A percentile compares a stretch with the other conserved stretches of the same genome.
Evolutionary conservation across 2,888 invertebrate genomes (phyloP).

Genomic region (Dasysyrphus tricinctus): DNA sequence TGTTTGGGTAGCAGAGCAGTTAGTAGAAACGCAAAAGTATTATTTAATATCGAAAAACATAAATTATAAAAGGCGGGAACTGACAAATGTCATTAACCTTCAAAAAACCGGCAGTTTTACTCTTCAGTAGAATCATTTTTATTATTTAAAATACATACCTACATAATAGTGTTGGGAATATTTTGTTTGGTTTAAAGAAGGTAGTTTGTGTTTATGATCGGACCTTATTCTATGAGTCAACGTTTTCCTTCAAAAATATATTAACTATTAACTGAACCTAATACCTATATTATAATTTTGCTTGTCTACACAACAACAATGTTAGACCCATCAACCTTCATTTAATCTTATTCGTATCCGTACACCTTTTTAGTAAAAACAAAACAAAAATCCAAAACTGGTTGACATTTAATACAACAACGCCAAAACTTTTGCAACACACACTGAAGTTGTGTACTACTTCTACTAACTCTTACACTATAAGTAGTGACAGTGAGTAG

Average conservation of each 20-base stretch:
- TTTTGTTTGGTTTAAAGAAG: no score
- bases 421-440: constrained; percentile 39
- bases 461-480: constrained; percentile 23
- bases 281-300: constrained; percentile 13
- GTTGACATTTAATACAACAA: constrained; percentile 66
- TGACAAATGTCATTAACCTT: no score
- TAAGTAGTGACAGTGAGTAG: neutral
- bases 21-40: no score
- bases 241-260: neutral
- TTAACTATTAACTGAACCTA: neutral
- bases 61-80: no score
- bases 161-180: no score
- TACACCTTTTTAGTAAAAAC: constrained; percentile 13
- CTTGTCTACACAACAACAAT: neutral
- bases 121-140: no score
- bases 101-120: no score
- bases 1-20: no score
- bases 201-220: no score
- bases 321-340: constrained; percentile 32
- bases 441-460: constrained; percentile 25
- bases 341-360: constrained; percentile 28
- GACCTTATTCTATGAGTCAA: neutral
- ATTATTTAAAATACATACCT: no score
- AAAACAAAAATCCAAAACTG: constrained; percentile 40
- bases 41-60: no score